A percentile compares a stretch with the other conserved stretches of the same genome.
These are phyloP conservation scores for Heloderma charlesbogerti DNA, from an alignment of 2,113 vertebrate species.

Conservation along the genomic window DNA sequence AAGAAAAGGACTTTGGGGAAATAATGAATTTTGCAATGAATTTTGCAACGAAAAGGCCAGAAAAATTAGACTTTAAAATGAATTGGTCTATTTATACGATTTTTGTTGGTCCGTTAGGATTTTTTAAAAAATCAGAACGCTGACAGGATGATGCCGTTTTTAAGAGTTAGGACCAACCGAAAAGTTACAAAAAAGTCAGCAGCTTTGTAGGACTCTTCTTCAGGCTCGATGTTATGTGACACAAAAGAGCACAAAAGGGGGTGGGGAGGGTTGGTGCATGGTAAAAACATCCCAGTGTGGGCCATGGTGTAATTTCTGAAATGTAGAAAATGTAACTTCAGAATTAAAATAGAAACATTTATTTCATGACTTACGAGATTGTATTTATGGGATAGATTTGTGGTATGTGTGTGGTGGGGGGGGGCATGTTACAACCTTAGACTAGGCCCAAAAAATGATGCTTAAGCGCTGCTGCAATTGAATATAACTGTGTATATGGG, in stretches of 20 bases:
- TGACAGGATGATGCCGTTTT: not conserved
- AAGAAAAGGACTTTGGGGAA: no score
- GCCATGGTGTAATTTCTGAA: no score
- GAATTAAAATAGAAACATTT: not conserved
- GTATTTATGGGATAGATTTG: not conserved
- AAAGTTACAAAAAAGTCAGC: not conserved
- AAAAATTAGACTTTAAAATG: no score
- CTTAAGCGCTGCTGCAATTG: not conserved
- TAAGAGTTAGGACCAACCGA: not conserved
- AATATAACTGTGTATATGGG: not conserved
- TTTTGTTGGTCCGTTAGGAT: not conserved
- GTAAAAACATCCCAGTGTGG: not conserved
- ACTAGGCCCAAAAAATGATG: not conserved
- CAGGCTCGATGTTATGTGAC: not conserved
- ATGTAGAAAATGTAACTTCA: not conserved
- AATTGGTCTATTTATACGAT: not conserved
- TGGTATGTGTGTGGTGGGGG: not conserved
- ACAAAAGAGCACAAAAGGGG: not conserved
- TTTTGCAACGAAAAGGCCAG: no score
- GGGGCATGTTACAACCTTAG: not conserved
- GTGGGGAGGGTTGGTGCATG: not conserved
- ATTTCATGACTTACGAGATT: not conserved
- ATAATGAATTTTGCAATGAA: no score
- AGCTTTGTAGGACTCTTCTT: not conserved
- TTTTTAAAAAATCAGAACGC: not conserved